Evolutionary conservation across 2,888 invertebrate species (phyloP), one percentile per base, ranked within the genome.

Genomic region (Kryphioiulus occultus): DNA sequence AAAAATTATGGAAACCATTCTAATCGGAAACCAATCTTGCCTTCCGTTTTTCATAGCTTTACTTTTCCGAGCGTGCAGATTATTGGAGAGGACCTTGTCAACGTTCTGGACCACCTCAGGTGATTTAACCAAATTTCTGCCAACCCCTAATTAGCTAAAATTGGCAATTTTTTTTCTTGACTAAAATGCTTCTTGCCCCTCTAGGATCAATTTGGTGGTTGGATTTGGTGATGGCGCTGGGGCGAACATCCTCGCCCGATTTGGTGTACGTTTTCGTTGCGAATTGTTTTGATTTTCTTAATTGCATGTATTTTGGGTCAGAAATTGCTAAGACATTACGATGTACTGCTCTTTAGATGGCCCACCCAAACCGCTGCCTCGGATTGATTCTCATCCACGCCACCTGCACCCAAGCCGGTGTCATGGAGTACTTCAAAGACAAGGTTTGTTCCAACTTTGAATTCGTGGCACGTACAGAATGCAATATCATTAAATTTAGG

Each of bases 151-250:
- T 26, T 86, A 19, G 22, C 0, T 15, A 5, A 30, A 17, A 15
- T 22, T 26, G 15, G 19, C 22, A 4, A n/a, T n/a, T 22, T 22
- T 22, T 30, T 82, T 26, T 30, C 19, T 32, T 17, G 47, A 7
- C 17, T 39, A 26, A 47, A n/a, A n/a, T 44, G 26, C 1, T 22
- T 47, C 1, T 12, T 47, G 47, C 17, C 0, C 4, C 12, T 59
- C 9, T n/a, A 92, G 93, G 91, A 95, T 97, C 39, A 95, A 95
- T 90, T 95, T 96, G 91, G 96, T 96, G 17, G 95, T 97, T 87
- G 96, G 96, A 0, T 92, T 97, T 86, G 97, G 97, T 1, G 97
- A 97, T 91, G 97, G 97, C 1, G 97, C 96, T 1, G 97, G 97
- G 0, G 97, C 97, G 89, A 97, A 97, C 92, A 95, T 96, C 86